Conservation (phyloP, 2,797 vertebrate species). For the Coilia nasus region DNA sequence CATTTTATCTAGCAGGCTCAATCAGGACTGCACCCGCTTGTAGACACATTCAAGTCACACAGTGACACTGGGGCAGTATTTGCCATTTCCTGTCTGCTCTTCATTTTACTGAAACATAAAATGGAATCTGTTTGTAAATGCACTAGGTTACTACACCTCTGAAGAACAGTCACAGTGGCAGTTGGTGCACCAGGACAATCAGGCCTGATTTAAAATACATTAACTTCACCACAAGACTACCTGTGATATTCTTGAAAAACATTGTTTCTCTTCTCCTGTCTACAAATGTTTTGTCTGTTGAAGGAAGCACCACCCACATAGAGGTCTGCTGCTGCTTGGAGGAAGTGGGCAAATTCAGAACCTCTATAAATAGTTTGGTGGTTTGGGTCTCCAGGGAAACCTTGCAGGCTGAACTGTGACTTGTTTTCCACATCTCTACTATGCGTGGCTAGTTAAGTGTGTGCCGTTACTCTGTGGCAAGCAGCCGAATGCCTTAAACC, state of each 20-base stretch:
- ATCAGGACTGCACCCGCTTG: background rate
- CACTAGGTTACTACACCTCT: background rate
- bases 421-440: slow-evolving; percentile 34
- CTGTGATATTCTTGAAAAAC: slow-evolving; percentile 29
- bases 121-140: background rate
- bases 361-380: slow-evolving; percentile 50
- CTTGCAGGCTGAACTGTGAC: slow-evolving; percentile 40
- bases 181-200: background rate
- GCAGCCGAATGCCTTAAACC: slow-evolving; percentile 5
- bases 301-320: slow-evolving; percentile 52
- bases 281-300: slow-evolving; percentile 49
- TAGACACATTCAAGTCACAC: background rate
- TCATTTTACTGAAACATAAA: background rate
- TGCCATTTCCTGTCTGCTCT: background rate
- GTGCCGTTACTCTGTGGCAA: background rate
- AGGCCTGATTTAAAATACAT: background rate
- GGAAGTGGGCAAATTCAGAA: slow-evolving; percentile 47
- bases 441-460: slow-evolving; percentile 6
- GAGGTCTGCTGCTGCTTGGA: slow-evolving; percentile 50
- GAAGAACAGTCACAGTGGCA: background rate
- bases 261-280: slow-evolving; percentile 22
- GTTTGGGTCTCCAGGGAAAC: slow-evolving; percentile 46
- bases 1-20: background rate
- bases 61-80: background rate
- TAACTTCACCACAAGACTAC: slow-evolving; percentile 13